Base-by-base conservation (phyloP, 2,888 invertebrate species). In the Lacanobia oleracea region DNA sequence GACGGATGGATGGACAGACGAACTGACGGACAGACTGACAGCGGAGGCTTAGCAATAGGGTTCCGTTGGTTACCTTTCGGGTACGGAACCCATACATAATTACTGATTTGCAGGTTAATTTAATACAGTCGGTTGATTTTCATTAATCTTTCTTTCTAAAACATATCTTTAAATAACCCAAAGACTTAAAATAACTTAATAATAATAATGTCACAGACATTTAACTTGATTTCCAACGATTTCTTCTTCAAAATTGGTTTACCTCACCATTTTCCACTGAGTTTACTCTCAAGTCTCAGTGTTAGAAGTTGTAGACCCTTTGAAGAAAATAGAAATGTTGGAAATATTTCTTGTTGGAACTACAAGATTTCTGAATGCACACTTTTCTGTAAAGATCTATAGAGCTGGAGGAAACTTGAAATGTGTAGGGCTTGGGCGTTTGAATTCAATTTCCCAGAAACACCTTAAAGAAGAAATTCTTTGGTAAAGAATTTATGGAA, bases 391-490 rank as follows among this genome's bases (percentile, higher is more conserved):
- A 59, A 72, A 65, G 57, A 66, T 60, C 64, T 76, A 56, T 64
- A 48, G 9, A 27, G 33, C 33, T 61, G 21, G 37, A 70, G n/a
- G 54, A 37, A 70, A 60, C 60, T 64, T 76, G 54, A 69, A 68
- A 70, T 37, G 33, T 59, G 54, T 18, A 60, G 37, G 64, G 63
- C 18, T 75, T 69, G 10, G n/a, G 1, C 23, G 5, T 59, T 72
- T 77, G 59, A 63, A 59, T 12, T 72, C 53, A 66, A 77, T 62
- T 51, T 62, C 2, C 43, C 21, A 50, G 53, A 77, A 76, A 72
- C 40, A 62, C 48, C 27, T 27, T n/a, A 50, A 23, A 10, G 51
- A 40, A 51, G 12, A 50, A 63, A 53, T 2, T n/a, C 40, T 60
- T 59, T 27, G 3, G 6, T 50, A 53, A 18, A 1, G 33, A 14